Evolutionary conservation across 2,888 invertebrate species (phyloP), one percentile per base, ranked within the genome.

Genomic region (Mythimna vitellina): DNA sequence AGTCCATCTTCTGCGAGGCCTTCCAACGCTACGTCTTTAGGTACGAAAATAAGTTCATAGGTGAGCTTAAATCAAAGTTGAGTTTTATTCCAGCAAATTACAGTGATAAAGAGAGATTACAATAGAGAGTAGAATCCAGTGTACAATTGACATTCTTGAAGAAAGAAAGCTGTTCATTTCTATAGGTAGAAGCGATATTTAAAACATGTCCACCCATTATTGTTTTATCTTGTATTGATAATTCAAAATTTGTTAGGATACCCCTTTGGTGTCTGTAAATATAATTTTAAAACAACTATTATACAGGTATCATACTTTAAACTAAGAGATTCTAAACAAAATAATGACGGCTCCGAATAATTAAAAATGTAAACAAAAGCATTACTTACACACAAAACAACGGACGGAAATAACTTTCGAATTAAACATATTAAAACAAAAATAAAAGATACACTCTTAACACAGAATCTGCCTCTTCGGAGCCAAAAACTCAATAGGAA

Each of bases 401-500:
- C 88, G 90, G 90, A 91, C 90, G 91, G 90, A 89, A 88, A 86
- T 75, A 78, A 76, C 76, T 69, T 80, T 70, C n/a, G 56, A 42
- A 81, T 72, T 57, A 80, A 80, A 80, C 69, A 78, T 57, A 70
- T 63, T 66, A 17, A 62, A 75, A 74, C 74, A 73, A 60, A 69
- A 69, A 74, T 60, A 66, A 29, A 60, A 60, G 35, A 38, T 14
- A 58, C 12, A 20, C 29, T 62, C 20, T 20, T 49, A 51, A 64
- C 68, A 70, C 60, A 73, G 73, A 57, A 78, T 69, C 51, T 60
- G 58, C 32, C 56, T 66, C 17, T 70, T 75, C 72, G 83, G 84
- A 86, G 79, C 87, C 70, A 77, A 78, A 80, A 89, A 91, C 88
- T 56, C 88, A 92, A 93, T 94, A 95, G 95, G 95, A 95, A 95